Conservation (phyloP, 2,888 invertebrate genomes). For the Atethmia centrago region DNA sequence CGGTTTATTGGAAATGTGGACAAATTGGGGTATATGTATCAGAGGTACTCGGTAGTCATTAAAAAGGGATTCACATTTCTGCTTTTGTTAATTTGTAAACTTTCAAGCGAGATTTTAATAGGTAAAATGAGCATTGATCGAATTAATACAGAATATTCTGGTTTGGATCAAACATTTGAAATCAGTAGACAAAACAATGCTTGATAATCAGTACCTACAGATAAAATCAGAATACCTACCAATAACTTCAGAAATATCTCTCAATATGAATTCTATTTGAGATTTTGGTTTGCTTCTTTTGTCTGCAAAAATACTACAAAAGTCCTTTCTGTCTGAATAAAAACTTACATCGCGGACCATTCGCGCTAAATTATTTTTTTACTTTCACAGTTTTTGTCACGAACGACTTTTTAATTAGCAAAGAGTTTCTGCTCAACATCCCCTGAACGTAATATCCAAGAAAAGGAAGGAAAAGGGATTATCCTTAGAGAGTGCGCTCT, state of each 20-base stretch:
- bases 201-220: too few relatives aligned
- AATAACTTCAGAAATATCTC: background rate
- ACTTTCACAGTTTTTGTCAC: constrained; percentile 31
- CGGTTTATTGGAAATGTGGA: constrained; percentile 16
- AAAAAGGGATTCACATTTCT: background rate
- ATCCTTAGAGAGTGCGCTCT: constrained; percentile 36
- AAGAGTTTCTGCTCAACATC: constrained; percentile 43
- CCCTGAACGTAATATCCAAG: constrained; percentile 23
- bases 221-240: too few relatives aligned
- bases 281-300: background rate
- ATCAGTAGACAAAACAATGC: too few relatives aligned
- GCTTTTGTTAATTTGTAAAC: constrained; percentile 1
- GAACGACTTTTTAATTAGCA: constrained; percentile 51
- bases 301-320: constrained; percentile 15
- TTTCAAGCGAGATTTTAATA: background rate
- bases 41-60: constrained; percentile 22
- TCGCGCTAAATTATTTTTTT: constrained; percentile 19
- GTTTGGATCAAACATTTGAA: background rate
- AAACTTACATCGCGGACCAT: constrained; percentile 22
- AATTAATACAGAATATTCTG: too few relatives aligned
- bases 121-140: background rate
- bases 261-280: background rate
- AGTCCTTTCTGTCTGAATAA: constrained; percentile 25
- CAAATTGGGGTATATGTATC: background rate
- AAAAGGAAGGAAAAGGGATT: constrained; percentile 38